These are phyloP conservation scores for Porphyrio hochstetteri DNA, from an alignment of 2,113 vertebrate species.

Conservation along the genomic window DNA sequence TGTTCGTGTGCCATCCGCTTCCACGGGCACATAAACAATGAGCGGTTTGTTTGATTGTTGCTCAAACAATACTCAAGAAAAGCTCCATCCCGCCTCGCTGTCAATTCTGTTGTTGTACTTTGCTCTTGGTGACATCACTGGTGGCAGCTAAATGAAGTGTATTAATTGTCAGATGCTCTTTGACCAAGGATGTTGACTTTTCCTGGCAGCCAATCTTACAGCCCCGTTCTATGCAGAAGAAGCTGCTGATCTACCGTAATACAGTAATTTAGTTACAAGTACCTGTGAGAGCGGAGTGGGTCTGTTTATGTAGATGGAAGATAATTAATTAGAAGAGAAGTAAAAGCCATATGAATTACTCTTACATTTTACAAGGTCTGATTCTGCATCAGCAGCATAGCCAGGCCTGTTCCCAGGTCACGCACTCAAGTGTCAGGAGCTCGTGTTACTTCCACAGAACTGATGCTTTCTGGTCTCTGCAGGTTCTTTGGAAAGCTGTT, in stretches of 20 bases:
- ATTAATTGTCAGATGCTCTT: conserved; percentile 7
- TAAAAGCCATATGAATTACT: neutral
- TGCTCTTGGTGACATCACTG: conserved; percentile 7
- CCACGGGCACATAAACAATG: neutral
- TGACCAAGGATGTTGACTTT: conserved; percentile 29
- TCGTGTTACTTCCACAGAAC: neutral
- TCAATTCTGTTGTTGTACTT: conserved; percentile 49
- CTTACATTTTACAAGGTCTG: rapidly evolving
- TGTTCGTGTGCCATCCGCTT: neutral
- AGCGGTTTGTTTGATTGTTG: neutral
- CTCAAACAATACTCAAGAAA: neutral
- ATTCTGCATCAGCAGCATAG: neutral
- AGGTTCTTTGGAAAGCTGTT: neutral
- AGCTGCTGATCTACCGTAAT: neutral
- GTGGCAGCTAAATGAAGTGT: conserved; percentile 3
- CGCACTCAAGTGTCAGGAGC: rapidly evolving
- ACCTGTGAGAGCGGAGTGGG: neutral
- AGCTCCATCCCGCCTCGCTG: neutral
- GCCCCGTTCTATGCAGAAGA: neutral
- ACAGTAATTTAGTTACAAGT: neutral
- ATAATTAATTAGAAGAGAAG: neutral
- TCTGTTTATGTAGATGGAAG: neutral
- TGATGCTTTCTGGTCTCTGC: neutral
- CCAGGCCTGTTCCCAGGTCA: neutral
- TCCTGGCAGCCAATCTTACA: neutral